Conservation (phyloP, 2,113 vertebrate species). For the Pseudopodoces humilis region DNA sequence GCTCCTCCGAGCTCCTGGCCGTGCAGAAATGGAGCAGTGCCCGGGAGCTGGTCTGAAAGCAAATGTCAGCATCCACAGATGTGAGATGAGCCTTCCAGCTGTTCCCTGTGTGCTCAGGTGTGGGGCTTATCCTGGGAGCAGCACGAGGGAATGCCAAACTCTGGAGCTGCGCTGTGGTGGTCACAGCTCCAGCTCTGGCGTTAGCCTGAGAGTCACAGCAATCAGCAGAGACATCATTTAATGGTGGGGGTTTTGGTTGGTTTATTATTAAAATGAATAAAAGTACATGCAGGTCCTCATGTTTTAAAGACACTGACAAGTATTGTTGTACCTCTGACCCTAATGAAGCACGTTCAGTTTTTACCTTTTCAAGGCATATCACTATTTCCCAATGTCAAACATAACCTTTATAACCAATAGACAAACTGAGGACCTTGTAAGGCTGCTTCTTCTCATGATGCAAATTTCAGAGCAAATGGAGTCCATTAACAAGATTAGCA, state of each 20-base stretch:
- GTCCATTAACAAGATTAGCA: constrained; percentile 71
- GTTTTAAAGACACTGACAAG: background rate
- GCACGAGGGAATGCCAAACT: background rate
- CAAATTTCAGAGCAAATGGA: constrained; percentile 66
- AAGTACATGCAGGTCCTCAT: background rate
- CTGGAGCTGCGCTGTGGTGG: fast-evolving
- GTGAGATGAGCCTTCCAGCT: background rate
- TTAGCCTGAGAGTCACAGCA: background rate
- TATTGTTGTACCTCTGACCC: background rate
- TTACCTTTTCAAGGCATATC: constrained; percentile 51
- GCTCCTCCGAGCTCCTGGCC: fast-evolving
- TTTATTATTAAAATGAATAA: background rate
- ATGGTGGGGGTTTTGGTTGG: fast-evolving
- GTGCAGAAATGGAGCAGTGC: fast-evolving
- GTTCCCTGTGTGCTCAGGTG: fast-evolving
- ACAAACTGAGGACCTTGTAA: constrained; percentile 36
- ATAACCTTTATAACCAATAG: constrained; percentile 46
- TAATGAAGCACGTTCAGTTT: constrained; percentile 1
- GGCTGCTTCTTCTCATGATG: constrained; percentile 63
- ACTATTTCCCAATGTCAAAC: constrained; percentile 15
- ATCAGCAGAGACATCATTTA: background rate
- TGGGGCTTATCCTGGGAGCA: fast-evolving
- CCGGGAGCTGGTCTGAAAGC: background rate
- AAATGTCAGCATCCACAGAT: background rate
- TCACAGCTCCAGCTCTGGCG: background rate